A percentile compares a stretch with the other conserved stretches of the same genome.
Conservation (phyloP, 23 tunicate genomes). For the Trididemnum nubilum region DNA sequence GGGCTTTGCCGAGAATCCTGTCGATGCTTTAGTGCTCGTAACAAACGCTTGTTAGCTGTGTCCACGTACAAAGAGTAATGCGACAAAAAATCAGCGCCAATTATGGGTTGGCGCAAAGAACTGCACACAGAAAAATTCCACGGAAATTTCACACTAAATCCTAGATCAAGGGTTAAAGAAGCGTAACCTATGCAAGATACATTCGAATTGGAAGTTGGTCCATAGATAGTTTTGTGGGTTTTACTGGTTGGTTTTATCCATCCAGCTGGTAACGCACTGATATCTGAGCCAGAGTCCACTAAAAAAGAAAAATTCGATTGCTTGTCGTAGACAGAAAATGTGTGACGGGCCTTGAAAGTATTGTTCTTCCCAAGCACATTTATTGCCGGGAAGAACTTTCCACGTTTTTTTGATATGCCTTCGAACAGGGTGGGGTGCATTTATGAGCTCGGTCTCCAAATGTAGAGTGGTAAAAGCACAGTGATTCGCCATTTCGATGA, state of each 20-base stretch:
- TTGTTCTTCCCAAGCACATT: background rate
- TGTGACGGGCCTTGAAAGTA: background rate
- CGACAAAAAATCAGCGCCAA: background rate
- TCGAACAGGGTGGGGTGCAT: background rate
- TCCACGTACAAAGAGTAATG: too few species aligned
- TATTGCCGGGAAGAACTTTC: background rate
- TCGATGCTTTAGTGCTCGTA: too few species aligned
- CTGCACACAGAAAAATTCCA: background rate
- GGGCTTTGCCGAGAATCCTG: too few species aligned
- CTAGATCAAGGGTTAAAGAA: background rate
- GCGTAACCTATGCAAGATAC: background rate
- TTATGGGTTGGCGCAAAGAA: background rate
- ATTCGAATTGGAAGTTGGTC: background rate
- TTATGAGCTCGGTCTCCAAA: background rate
- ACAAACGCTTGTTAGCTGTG: too few species aligned
- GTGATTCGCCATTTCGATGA: too few species aligned
- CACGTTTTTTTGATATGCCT: background rate
- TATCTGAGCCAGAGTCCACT: background rate
- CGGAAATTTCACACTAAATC: background rate
- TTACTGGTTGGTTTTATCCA: background rate
- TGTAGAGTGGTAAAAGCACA: background rate
- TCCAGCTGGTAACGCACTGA: background rate
- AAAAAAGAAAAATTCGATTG: background rate
- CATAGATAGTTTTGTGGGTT: background rate
- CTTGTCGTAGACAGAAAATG: background rate